Evolutionary conservation across 1,140 invertebrate species (phyloP), one percentile per base, ranked within the genome.

Genomic region (Pseudoatta argentina): DNA sequence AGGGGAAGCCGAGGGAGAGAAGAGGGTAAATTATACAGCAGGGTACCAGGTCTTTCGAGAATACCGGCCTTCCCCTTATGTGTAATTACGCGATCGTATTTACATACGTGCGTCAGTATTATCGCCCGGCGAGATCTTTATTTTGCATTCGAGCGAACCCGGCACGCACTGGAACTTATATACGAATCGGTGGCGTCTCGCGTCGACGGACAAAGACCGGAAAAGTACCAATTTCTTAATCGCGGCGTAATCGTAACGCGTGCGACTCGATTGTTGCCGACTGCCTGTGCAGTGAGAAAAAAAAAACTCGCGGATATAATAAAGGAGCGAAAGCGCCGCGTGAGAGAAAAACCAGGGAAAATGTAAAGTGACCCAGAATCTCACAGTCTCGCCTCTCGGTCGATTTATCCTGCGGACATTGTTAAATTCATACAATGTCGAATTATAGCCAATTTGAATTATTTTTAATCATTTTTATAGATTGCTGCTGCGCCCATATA

Each of bases 31-130:
- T 83, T 83, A 83, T 10, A 83, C n/a, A 67, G 39, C 30, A 44
- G n/a, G 18, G 64, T 21, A 77, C 18, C 10, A 21, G 7, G 39
- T 7, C 53, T 30, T 21, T 61, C 67, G 79, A 53, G 78, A 57
- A 16, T 72, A 48, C 10, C 51, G 44, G 18, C 34, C 73, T 18
- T 48, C 21, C 12, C 34, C 24, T 24, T 24, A 24, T 24, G 39
- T 83, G 55, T 75, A 83, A 83, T 83, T 83, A 83, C 79, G 55
- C 69, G 67, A 83, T 83, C 55, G 69, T 83, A 83, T 83, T 83
- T 83, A 83, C 79, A 83, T 83, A 83, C 69, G 79, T n/a, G 24
- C 67, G 78, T 82, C 78, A 44, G 3, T 55, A 30, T 61, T 83
- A 83, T 83, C 79, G 24, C 18, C 18, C 79, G 55, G 55, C 24